These are phyloP conservation scores for Oenanthe melanoleuca DNA, from an alignment of 2,113 vertebrate species.

Conservation along the genomic window DNA sequence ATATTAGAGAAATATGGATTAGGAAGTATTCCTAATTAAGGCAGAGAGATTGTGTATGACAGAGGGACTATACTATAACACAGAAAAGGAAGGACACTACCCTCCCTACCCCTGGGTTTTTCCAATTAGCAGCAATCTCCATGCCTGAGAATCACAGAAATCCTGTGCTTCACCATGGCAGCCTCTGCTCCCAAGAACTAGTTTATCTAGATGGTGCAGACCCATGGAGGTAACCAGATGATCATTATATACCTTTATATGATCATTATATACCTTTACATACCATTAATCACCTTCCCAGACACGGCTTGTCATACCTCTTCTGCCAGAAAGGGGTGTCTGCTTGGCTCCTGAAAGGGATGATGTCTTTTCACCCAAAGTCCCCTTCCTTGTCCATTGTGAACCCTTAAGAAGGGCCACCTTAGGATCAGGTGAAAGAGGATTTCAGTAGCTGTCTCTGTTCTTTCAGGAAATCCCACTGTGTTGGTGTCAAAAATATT, in stretches of 20 bases:
- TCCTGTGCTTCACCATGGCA: not conserved
- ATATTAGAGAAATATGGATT: not conserved
- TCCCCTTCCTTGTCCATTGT: not conserved
- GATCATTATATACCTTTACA: too few species aligned
- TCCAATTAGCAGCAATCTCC: not conserved
- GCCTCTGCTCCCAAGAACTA: not conserved
- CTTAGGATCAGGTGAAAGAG: not conserved
- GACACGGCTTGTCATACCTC: fast-evolving
- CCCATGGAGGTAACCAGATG: not conserved
- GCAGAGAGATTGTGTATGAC: not conserved
- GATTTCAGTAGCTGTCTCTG: not conserved
- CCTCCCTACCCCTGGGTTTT: not conserved
- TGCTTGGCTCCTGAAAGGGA: not conserved
- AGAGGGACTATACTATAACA: not conserved
- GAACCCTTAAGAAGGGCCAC: not conserved
- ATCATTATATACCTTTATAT: fast-evolving
- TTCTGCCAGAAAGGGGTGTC: not conserved
- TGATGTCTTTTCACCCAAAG: not conserved
- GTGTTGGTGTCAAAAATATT: not conserved
- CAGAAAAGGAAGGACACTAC: not conserved
- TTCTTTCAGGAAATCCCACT: not conserved
- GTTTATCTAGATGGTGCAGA: not conserved
- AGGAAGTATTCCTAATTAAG: not conserved
- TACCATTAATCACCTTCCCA: not conserved
- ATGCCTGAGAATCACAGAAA: not conserved